phyloP scores from a whole-genome alignment of 1,140 invertebrate genomes.

The Andrena cerasifolii region DNA sequence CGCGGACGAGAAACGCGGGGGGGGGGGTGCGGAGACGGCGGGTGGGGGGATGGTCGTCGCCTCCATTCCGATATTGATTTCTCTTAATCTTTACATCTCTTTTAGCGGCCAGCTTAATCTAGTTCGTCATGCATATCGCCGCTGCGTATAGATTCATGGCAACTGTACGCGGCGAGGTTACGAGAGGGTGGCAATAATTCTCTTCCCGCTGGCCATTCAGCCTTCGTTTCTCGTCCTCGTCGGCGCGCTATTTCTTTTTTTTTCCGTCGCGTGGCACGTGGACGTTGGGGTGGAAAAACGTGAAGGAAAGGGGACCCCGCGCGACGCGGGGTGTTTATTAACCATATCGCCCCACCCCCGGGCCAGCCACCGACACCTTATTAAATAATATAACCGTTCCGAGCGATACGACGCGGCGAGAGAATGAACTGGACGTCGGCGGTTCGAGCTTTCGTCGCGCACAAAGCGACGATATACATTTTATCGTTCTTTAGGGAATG shows the following conservation, averaged over 20 bases:
- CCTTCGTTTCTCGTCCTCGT: slow-evolving; percentile 21
- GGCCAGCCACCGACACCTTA: slow-evolving; percentile 27
- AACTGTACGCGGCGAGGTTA: slow-evolving; percentile 21
- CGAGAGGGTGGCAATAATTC: slow-evolving; percentile 45
- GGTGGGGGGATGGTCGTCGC: too few species aligned
- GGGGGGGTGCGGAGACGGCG: too few species aligned
- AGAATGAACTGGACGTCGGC: not conserved
- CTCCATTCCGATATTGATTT: slow-evolving; percentile 35
- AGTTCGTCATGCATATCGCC: slow-evolving; percentile 38
- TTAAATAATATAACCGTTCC: slow-evolving; percentile 56
- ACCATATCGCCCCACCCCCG: slow-evolving; percentile 35
- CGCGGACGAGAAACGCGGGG: too few species aligned
- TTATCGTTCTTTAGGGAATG: too few species aligned
- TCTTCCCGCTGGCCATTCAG: slow-evolving; percentile 36
- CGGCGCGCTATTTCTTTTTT: too few species aligned
- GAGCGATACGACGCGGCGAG: slow-evolving; percentile 32
- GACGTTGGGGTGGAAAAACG: not conserved
- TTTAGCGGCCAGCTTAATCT: slow-evolving; percentile 37
- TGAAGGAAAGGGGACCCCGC: not conserved
- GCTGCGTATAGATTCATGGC: slow-evolving; percentile 19
- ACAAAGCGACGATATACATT: too few species aligned
- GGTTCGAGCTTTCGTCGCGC: not conserved
- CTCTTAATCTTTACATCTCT: slow-evolving; percentile 49
- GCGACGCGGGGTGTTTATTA: slow-evolving; percentile 52
- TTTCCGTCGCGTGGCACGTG: slow-evolving; percentile 38